These are phyloP conservation scores for Acanthosepion esculentum DNA, from an alignment of 2,888 invertebrate genomes.

Conservation along the genomic window DNA sequence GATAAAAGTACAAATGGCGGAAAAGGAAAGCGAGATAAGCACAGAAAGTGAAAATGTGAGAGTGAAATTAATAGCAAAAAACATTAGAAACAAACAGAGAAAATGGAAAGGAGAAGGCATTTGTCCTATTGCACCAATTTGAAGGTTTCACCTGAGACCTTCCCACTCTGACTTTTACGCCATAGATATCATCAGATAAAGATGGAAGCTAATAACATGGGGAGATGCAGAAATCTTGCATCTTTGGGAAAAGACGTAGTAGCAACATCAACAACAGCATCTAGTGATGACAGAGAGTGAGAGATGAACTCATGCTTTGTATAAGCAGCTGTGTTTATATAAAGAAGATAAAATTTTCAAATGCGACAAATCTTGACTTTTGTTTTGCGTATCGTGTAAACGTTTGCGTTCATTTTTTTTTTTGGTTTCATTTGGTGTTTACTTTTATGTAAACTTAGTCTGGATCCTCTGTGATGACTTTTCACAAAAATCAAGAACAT, in stretches of 20 bases:
- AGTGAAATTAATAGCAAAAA: background rate
- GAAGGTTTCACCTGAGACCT: background rate
- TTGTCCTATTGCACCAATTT: background rate
- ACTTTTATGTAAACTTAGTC: background rate
- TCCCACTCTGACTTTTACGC: background rate
- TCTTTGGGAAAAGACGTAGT: no score
- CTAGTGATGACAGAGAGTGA: background rate
- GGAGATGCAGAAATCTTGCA: background rate
- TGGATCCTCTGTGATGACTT: background rate
- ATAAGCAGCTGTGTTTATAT: background rate
- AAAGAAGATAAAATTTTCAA: background rate
- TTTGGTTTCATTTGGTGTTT: background rate
- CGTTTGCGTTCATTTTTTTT: background rate
- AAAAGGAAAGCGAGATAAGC: background rate
- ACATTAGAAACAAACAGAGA: no score
- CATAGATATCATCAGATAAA: background rate
- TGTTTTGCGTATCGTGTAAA: background rate
- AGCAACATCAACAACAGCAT: no score
- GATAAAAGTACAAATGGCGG: background rate
- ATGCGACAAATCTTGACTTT: constrained; percentile 33
- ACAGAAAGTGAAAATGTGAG: background rate
- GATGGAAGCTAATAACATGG: background rate
- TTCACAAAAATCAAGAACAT: background rate
- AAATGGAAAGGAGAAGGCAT: background rate
- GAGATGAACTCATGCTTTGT: background rate